phyloP scores from a whole-genome alignment of 2,113 vertebrate genomes.

The Halcyon senegalensis region DNA sequence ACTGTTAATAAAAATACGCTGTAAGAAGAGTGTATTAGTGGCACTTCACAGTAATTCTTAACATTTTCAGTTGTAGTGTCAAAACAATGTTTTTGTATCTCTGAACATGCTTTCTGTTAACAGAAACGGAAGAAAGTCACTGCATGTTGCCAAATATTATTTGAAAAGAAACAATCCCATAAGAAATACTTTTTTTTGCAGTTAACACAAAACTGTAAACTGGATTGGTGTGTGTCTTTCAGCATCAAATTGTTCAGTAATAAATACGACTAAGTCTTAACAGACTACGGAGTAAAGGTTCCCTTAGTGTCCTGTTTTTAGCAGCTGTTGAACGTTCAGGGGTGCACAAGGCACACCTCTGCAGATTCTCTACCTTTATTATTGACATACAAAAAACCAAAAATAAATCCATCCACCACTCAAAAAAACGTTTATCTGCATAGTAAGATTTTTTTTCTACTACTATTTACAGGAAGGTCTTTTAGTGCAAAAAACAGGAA shows the following conservation, averaged over 20 bases:
- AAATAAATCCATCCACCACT: slow-evolving; percentile 75
- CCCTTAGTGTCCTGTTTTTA: slow-evolving; percentile 75
- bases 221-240: slow-evolving; percentile 66
- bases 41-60: slow-evolving; percentile 64
- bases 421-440: slow-evolving; percentile 81
- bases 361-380: slow-evolving; percentile 75
- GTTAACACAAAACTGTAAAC: slow-evolving; percentile 63
- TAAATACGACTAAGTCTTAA: slow-evolving; percentile 76
- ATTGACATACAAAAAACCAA: slow-evolving; percentile 76
- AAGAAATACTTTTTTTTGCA: slow-evolving; percentile 56
- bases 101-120: neutral
- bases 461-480: slow-evolving; percentile 80
- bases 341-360: slow-evolving; percentile 83
- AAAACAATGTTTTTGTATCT: slow-evolving; percentile 5
- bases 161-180: slow-evolving; percentile 17
- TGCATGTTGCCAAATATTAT: slow-evolving; percentile 47
- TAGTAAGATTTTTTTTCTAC: slow-evolving; percentile 81
- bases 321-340: slow-evolving; percentile 80
- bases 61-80: slow-evolving; percentile 65
- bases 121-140: slow-evolving; percentile 53
- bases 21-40: slow-evolving; percentile 47
- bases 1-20: slow-evolving; percentile 54
- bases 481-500: slow-evolving; percentile 83
- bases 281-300: slow-evolving; percentile 60
- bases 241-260: slow-evolving; percentile 78